phyloP scores from a whole-genome alignment of 1,140 invertebrate genomes.

The Lanistes nyassanus region DNA sequence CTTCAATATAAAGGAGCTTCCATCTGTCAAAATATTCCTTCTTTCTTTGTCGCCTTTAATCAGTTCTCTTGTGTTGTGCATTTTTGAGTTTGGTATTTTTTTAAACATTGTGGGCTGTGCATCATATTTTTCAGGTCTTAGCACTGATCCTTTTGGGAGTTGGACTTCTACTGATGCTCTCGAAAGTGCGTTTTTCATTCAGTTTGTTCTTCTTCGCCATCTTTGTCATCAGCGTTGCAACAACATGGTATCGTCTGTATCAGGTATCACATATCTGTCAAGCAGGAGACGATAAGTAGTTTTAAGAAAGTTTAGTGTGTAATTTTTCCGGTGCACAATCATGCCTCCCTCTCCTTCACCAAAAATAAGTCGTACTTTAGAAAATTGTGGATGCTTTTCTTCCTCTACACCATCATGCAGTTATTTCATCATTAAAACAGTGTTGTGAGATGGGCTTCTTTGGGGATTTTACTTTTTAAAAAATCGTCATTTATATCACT shows the following conservation, averaged over 20 bases:
- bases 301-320: too few relatives aligned
- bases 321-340: too few relatives aligned
- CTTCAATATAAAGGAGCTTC: too few relatives aligned
- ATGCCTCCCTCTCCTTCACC: too few relatives aligned
- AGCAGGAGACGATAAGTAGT: too few relatives aligned
- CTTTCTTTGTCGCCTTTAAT: not conserved
- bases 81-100: not conserved
- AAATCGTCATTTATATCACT: too few relatives aligned
- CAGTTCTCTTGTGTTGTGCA: not conserved
- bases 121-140: slow-evolving; percentile 13
- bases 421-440: too few relatives aligned
- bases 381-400: not conserved
- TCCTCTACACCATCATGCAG: not conserved
- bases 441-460: too few relatives aligned
- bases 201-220: slow-evolving; percentile 21
- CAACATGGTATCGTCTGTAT: slow-evolving; percentile 50
- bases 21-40: not conserved
- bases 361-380: too few relatives aligned
- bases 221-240: slow-evolving; percentile 45
- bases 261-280: slow-evolving; percentile 34
- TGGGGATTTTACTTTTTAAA: too few relatives aligned
- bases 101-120: not conserved
- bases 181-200: not conserved
- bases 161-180: not conserved
- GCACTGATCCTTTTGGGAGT: not conserved